Conservation (phyloP, 2,113 vertebrate genomes). For the Ophthalmolycus amberensis region DNA sequence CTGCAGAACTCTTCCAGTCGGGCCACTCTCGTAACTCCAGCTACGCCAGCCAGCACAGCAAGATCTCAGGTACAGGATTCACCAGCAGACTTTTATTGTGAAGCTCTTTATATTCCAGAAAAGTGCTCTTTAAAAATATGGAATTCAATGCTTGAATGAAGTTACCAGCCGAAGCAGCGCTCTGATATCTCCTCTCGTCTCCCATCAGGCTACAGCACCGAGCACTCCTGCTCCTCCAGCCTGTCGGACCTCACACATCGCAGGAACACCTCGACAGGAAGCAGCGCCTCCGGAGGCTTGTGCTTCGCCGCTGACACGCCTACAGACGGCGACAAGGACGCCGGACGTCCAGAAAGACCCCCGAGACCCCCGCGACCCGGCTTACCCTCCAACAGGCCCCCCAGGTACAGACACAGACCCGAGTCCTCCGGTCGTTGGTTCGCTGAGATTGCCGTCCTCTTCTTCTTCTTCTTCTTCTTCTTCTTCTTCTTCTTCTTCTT, state of each 20-base stretch:
- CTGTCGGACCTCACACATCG: constrained; percentile 95
- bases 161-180: no score
- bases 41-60: constrained; percentile 98
- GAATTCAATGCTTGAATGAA: neutral
- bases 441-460: no score
- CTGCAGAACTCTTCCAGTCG: constrained; percentile 91
- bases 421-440: neutral
- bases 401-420: constrained; percentile 80
- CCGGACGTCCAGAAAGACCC: constrained; percentile 89
- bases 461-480: no score
- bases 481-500: no score
- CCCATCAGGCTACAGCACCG: constrained; percentile 92
- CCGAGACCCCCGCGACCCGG: constrained; percentile 90
- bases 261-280: constrained; percentile 95
- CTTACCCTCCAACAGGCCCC: constrained; percentile 86
- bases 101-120: neutral
- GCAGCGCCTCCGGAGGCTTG: constrained; percentile 90
- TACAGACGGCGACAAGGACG: constrained; percentile 86
- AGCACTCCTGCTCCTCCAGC: constrained; percentile 96
- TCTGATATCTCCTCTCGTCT: neutral
- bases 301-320: constrained; percentile 84
- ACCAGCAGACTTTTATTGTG: no score
- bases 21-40: constrained; percentile 98
- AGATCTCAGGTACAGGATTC: constrained; percentile 83
- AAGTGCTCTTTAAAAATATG: neutral